Conservation (phyloP, 2,888 invertebrate species). For the Kuschelorhynchus macadamiae region DNA sequence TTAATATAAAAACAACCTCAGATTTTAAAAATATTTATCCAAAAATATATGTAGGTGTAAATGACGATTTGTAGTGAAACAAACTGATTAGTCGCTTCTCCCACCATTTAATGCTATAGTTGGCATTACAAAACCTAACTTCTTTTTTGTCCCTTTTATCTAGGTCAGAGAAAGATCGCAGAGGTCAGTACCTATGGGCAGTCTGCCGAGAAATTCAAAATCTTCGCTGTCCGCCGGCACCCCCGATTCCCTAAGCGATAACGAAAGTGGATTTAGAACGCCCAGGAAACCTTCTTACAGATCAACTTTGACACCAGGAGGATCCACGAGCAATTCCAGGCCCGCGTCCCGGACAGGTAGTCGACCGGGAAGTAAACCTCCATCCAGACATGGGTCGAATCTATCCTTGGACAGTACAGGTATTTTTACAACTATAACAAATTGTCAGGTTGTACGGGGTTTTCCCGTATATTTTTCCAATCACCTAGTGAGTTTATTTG, state of each 20-base stretch:
- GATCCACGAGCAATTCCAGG: slow-evolving; percentile 80
- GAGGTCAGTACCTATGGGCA: slow-evolving; percentile 90
- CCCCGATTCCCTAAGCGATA: slow-evolving; percentile 90
- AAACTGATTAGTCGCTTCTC: slow-evolving; percentile 1
- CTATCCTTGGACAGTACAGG: slow-evolving; percentile 91
- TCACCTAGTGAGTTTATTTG: no score
- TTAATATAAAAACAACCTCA: no score
- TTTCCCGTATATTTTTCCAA: no score
- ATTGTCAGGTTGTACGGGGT: no score
- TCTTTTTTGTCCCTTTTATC: slow-evolving; percentile 18
- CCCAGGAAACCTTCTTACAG: slow-evolving; percentile 79
- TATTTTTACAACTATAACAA: no score
- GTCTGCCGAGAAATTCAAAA: slow-evolving; percentile 78
- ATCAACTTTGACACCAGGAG: slow-evolving; percentile 82
- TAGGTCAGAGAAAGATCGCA: slow-evolving; percentile 94
- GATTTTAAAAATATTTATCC: neutral
- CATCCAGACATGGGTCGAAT: slow-evolving; percentile 94
- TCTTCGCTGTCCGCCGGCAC: slow-evolving; percentile 89
- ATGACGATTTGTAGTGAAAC: neutral
- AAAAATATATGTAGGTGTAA: neutral
- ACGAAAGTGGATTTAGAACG: slow-evolving; percentile 81
- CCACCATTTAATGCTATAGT: neutral
- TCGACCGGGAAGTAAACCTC: slow-evolving; percentile 90
- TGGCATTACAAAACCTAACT: neutral
- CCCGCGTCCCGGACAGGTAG: slow-evolving; percentile 90